These are phyloP conservation scores for Centropus bengalensis DNA, from an alignment of 2,113 vertebrate species.

Conservation along the genomic window DNA sequence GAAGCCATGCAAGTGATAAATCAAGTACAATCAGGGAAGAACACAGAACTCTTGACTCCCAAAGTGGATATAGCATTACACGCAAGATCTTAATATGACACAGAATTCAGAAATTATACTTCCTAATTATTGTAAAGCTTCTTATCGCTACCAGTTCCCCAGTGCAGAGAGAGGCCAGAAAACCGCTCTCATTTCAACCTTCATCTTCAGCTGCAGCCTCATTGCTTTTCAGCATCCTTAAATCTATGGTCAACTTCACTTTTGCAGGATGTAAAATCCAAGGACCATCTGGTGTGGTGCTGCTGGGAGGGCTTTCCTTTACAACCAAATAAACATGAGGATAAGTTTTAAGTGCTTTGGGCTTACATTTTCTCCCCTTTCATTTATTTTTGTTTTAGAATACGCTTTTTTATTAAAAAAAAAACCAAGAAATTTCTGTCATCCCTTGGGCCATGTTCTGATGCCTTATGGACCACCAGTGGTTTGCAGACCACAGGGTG, in stretches of 20 bases:
- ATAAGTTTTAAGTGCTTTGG: not conserved
- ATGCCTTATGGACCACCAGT: constrained; percentile 36
- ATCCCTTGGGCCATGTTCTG: not conserved
- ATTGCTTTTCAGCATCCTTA: not conserved
- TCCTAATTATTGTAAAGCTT: not conserved
- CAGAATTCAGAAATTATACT: not conserved
- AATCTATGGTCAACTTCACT: not conserved
- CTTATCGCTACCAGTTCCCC: not conserved
- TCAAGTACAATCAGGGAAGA: not conserved
- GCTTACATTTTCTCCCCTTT: not conserved
- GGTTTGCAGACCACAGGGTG: constrained; percentile 45
- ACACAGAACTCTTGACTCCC: not conserved
- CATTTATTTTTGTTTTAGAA: constrained; percentile 23
- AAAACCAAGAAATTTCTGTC: not conserved
- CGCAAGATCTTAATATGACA: not conserved
- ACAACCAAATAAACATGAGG: not conserved
- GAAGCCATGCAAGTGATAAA: not conserved
- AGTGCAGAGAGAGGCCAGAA: not conserved
- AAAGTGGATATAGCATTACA: accelerated
- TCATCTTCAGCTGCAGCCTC: not conserved
- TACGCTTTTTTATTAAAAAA: not conserved
- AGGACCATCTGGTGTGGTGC: not conserved
- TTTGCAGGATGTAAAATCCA: not conserved
- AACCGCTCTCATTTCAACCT: not conserved
- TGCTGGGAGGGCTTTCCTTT: not conserved